Base-by-base conservation (phyloP, 2,888 invertebrate species). In the Acanthosepion esculentum region DNA sequence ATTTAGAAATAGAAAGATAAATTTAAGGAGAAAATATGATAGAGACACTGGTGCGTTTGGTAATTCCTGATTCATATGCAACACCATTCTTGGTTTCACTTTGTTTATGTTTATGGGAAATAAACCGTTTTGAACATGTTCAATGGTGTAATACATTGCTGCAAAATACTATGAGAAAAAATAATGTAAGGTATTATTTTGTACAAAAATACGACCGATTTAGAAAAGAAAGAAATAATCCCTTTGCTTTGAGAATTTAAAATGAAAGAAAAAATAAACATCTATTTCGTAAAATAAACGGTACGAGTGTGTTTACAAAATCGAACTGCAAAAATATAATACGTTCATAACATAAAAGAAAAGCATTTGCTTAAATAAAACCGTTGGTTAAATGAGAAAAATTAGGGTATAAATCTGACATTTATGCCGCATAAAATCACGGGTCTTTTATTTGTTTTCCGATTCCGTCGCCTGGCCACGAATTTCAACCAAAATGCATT, bases 401-500 rank as follows among this genome's bases (percentile, higher is more conserved):
- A n/a, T 78, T 33, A 78, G 78, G 15, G 78, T 33, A 78, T 78
- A 78, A 78, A 78, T n/a, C 33, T 78, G 78, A 78, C 78, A 78
- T 78, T 78, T 78, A 78, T 78, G 78, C n/a, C 12, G 10, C 78
- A 78, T 78, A 78, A 78, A 78, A 78, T 33, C 33, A 15, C 33
- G n/a, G 78, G 12, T 78, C 78, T 78, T 78, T 78, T 78, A 78
- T 78, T 78, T 23, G 78, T 78, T 78, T 78, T 78, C 78, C 10
- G 78, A 78, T 78, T 78, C 78, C 78, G n/a, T 78, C 78, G n/a
- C 78, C 78, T 18, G n/a, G 78, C n/a, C n/a, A 33, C 78, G n/a
- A 78, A n/a, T 78, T n/a, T 78, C 78, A 78, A 78, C n/a, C n/a
- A 78, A 78, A 78, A 78, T 78, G 78, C 78, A 78, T 78, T 78